phyloP scores from a whole-genome alignment of 1,140 invertebrate species.

The Drosophila virilis region DNA sequence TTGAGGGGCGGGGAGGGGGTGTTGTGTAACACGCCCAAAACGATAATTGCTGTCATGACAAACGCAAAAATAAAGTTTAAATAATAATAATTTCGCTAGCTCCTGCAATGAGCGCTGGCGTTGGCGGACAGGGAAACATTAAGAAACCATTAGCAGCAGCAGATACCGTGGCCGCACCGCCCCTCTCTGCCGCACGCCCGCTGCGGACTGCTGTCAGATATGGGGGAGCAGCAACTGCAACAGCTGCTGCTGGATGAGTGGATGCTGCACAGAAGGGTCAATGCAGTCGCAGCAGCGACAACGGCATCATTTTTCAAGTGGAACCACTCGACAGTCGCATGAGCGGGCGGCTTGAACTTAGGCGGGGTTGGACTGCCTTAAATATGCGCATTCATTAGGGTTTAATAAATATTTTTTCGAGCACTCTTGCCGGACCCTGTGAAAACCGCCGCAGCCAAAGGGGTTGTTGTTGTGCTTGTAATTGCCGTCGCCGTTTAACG shows the following conservation, averaged over 20 bases:
- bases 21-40: conserved; percentile 47
- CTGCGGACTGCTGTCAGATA: conserved; percentile 51
- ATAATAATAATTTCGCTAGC: conserved; percentile 75
- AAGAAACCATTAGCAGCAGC: conserved; percentile 78
- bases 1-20: conserved; percentile 3
- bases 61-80: conserved; percentile 79
- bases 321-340: conserved; percentile 52
- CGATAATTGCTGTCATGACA: conserved; percentile 79
- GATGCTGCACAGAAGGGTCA: conserved; percentile 59
- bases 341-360: conserved; percentile 14
- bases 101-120: conserved; percentile 28
- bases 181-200: background rate
- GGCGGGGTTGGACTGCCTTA: conserved; percentile 40
- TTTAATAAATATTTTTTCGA: conserved; percentile 75
- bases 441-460: conserved; percentile 2
- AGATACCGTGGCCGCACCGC: conserved; percentile 8
- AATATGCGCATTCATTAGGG: conserved; percentile 79
- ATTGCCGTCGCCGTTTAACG: conserved; percentile 46
- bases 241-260: conserved; percentile 36
- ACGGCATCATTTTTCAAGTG: conserved; percentile 75
- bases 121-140: conserved; percentile 54
- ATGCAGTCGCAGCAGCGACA: conserved; percentile 58
- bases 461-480: conserved; percentile 23
- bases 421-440: conserved; percentile 25
- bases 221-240: conserved; percentile 55